phyloP scores from a whole-genome alignment of 1,140 invertebrate genomes.

The Procambarus clarkii region DNA sequence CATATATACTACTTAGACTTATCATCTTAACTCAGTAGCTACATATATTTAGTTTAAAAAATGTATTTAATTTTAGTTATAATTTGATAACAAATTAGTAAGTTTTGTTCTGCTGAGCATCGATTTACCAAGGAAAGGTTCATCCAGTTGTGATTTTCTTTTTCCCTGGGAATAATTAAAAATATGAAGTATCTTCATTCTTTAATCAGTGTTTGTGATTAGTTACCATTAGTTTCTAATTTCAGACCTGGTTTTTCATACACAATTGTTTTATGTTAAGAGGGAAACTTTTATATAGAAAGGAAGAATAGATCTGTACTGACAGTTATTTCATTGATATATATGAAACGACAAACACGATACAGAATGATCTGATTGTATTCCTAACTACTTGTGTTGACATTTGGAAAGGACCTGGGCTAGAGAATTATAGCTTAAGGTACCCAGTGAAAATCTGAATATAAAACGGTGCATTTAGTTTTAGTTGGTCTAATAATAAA shows the following conservation, averaged over 20 bases:
- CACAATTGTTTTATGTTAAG: not conserved
- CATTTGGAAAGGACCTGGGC: not conserved
- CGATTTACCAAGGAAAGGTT: not conserved
- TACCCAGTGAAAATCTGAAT: not conserved
- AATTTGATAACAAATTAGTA: not conserved
- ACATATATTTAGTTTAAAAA: not conserved
- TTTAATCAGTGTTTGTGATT: not conserved
- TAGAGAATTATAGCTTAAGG: not conserved
- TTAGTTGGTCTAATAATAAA: not conserved
- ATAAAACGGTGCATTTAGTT: not conserved
- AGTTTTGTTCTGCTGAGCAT: not conserved
- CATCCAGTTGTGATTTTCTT: not conserved
- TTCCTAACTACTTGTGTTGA: not conserved
- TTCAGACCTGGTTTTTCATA: not conserved
- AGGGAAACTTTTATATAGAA: not conserved
- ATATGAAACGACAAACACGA: no score
- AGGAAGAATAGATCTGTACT: not conserved
- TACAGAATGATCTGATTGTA: not conserved
- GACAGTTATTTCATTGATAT: not conserved
- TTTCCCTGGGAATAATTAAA: not conserved
- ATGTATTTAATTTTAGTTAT: not conserved
- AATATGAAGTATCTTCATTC: not conserved
- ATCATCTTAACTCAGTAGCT: not conserved
- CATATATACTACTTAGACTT: not conserved
- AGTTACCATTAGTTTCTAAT: not conserved